Evolutionary conservation across 2,888 invertebrate genomes (phyloP).

Genomic region (Drosophila longiperda): DNA sequence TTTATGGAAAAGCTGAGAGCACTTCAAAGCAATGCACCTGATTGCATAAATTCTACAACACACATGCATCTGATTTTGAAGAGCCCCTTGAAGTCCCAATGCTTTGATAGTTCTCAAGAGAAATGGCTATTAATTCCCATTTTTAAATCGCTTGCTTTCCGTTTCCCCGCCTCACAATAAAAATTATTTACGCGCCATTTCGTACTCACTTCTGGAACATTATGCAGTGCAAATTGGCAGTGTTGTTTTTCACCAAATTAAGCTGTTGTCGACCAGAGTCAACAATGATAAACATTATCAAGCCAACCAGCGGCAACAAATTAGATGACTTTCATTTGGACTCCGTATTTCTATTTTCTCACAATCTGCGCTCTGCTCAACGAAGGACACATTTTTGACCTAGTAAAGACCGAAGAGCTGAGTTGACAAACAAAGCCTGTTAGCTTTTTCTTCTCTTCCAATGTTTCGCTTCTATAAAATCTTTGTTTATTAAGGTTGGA

Average conservation of each 20-base stretch:
- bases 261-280: conserved; percentile 64
- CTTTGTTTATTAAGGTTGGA: conserved; percentile 5
- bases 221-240: conserved; percentile 25
- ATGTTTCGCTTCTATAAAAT: background rate
- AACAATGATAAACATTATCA: conserved; percentile 71
- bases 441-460: background rate
- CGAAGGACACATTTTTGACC: conserved; percentile 2
- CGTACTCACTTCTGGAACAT: conserved; percentile 66
- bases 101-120: conserved; percentile 46
- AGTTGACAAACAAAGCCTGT: background rate
- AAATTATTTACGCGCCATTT: conserved; percentile 77
- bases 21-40: conserved; percentile 57
- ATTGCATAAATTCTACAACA: conserved; percentile 47
- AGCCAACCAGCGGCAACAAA: conserved; percentile 55
- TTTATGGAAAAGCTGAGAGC: conserved; percentile 53
- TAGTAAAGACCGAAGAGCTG: background rate
- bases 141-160: conserved; percentile 19
- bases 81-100: conserved; percentile 5
- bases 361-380: background rate
- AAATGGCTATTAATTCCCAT: conserved; percentile 7
- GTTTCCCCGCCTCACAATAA: conserved; percentile 43
- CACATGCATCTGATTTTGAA: conserved; percentile 15
- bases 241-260: conserved; percentile 48
- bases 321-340: conserved; percentile 70
- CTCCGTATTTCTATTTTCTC: conserved; percentile 12